Conservation (phyloP, 1,140 invertebrate species). For the Habropoda laboriosa region DNA sequence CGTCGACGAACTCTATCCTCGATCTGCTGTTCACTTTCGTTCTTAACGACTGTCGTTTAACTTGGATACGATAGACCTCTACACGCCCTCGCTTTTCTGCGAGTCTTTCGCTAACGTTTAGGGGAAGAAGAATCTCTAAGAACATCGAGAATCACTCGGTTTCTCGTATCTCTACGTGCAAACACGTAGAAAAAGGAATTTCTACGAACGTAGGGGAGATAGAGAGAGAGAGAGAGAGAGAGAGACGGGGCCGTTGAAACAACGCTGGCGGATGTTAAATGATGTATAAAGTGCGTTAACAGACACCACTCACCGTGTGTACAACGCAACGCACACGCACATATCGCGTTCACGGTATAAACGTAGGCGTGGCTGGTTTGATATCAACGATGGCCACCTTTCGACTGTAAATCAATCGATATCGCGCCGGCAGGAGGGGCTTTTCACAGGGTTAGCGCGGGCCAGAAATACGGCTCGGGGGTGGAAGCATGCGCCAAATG, state of each 20-base stretch:
- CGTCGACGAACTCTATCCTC: background rate
- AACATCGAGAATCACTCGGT: background rate
- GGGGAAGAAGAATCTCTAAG: background rate
- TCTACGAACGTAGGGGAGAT: background rate
- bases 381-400: constrained; percentile 82
- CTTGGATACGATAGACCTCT: background rate
- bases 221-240: background rate
- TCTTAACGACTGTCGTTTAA: background rate
- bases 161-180: background rate
- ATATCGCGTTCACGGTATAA: constrained; percentile 50
- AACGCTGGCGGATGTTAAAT: constrained; percentile 44
- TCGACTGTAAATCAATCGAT: constrained; percentile 82
- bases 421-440: constrained; percentile 72
- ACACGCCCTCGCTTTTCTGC: background rate
- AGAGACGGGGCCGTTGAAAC: background rate
- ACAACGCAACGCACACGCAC: too few relatives aligned
- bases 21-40: background rate
- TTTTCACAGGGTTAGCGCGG: constrained; percentile 68
- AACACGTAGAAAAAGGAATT: background rate
- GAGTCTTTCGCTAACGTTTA: too few relatives aligned
- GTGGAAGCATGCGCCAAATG: constrained; percentile 76
- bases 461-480: constrained; percentile 61
- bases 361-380: constrained; percentile 79
- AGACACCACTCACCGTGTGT: constrained; percentile 51
- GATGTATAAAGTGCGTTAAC: constrained; percentile 59